A percentile compares a stretch with the other conserved stretches of the same genome.
Evolutionary conservation across 1,140 invertebrate species (phyloP).

Genomic region (Psix sp.): DNA sequence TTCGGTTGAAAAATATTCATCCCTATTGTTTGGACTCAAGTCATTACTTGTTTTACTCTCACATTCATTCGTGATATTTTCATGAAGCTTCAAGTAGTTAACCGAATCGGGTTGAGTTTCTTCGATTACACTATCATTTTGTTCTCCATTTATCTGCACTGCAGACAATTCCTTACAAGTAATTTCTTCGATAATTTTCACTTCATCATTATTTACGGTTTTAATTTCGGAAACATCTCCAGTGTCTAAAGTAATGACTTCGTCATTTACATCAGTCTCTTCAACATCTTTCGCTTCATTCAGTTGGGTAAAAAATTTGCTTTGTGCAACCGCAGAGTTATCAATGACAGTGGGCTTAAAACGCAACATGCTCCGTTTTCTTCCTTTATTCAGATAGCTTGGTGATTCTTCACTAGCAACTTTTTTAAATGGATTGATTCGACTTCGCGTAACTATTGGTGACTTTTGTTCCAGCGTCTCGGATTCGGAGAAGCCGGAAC

Average conservation of each 20-base stretch:
- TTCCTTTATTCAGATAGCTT: conserved; percentile 52
- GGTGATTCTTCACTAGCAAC: conserved; percentile 42
- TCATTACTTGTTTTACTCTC: neutral
- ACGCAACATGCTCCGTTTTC: conserved; percentile 45
- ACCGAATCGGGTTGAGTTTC: conserved; percentile 12
- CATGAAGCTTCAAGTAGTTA: conserved; percentile 4
- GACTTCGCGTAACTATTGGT: conserved; percentile 35
- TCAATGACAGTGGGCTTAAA: conserved; percentile 67
- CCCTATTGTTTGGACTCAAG: conserved; percentile 8
- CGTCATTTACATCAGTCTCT: conserved; percentile 1
- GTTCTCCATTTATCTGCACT: conserved; percentile 2
- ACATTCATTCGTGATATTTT: neutral
- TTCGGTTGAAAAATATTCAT: conserved; percentile 20
- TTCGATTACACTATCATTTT: conserved; percentile 2
- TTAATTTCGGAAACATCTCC: neutral
- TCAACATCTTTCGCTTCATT: too few species aligned
- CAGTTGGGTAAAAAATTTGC: conserved; percentile 65
- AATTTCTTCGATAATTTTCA: conserved; percentile 1
- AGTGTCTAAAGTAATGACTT: neutral
- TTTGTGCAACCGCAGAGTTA: conserved; percentile 45
- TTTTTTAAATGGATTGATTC: conserved; percentile 56
- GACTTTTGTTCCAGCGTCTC: conserved; percentile 19
- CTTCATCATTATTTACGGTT: neutral
- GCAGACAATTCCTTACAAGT: neutral
- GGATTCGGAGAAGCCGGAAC: conserved; percentile 3